Conservation (phyloP, 2,797 vertebrate species). For the Enoplosus armatus region DNA sequence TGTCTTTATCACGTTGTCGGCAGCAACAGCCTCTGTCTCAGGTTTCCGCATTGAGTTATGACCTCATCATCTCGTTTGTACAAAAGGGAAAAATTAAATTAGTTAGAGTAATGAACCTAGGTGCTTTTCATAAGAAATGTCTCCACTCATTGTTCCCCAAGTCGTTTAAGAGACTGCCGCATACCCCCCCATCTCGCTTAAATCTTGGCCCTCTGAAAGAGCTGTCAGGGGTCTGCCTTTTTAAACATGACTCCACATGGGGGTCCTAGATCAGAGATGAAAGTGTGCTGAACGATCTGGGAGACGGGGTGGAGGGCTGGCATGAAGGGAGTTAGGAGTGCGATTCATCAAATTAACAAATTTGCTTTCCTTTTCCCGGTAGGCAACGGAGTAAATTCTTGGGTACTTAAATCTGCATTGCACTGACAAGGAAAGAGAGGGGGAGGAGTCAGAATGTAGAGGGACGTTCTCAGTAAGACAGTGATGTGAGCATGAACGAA, state of each 20-base stretch:
- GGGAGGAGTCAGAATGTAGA: conserved; percentile 58
- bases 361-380: conserved; percentile 71
- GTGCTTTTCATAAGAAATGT: conserved; percentile 78
- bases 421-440: conserved; percentile 61
- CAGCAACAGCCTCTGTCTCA: conserved; percentile 78
- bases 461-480: conserved; percentile 61
- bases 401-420: conserved; percentile 67
- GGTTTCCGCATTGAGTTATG: conserved; percentile 81
- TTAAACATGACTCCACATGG: conserved; percentile 72
- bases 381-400: conserved; percentile 68
- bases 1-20: conserved; percentile 82
- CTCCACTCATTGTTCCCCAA: conserved; percentile 76
- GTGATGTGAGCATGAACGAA: conserved; percentile 70
- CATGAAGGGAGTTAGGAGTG: conserved; percentile 63
- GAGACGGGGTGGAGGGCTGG: conserved; percentile 60
- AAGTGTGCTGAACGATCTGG: conserved; percentile 74
- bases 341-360: conserved; percentile 81
- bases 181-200: conserved; percentile 69
- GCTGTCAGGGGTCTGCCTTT: conserved; percentile 72
- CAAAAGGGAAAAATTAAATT: conserved; percentile 87
- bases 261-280: conserved; percentile 79
- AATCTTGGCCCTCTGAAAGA: conserved; percentile 69
- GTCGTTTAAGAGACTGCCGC: conserved; percentile 79
- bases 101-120: conserved; percentile 84
- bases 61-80: conserved; percentile 84